Evolutionary conservation across 2,888 invertebrate species (phyloP).

Genomic region (Plagodis dolabraria): DNA sequence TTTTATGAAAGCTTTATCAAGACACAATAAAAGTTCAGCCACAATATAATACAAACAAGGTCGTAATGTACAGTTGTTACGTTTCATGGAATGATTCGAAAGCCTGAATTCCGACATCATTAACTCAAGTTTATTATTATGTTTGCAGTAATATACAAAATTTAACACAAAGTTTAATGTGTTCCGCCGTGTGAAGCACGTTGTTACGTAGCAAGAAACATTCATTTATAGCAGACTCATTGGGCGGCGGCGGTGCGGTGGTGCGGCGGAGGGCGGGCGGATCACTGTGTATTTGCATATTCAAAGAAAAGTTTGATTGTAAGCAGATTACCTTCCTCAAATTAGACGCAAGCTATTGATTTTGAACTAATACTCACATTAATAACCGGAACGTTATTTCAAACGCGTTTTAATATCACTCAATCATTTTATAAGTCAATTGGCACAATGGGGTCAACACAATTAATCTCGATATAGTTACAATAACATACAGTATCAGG

Average conservation of each 20-base stretch:
- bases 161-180: constrained; percentile 36
- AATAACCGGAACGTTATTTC: constrained; percentile 4
- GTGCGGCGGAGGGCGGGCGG: constrained; percentile 24
- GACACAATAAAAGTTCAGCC: neutral
- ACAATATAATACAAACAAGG: constrained; percentile 13
- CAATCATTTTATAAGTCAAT: no score
- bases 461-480: constrained; percentile 10
- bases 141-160: constrained; percentile 30
- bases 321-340: constrained; percentile 66
- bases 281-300: constrained; percentile 42
- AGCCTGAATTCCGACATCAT: constrained; percentile 27
- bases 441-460: neutral
- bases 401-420: no score
- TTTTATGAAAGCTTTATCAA: neutral
- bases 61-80: constrained; percentile 18
- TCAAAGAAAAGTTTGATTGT: constrained; percentile 57
- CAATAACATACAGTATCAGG: constrained; percentile 11
- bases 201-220: constrained; percentile 41
- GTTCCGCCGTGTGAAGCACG: constrained; percentile 35
- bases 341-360: constrained; percentile 48
- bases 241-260: constrained; percentile 30
- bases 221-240: constrained; percentile 43
- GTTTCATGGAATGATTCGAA: constrained; percentile 19
- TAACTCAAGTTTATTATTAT: constrained; percentile 32
- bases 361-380: constrained; percentile 34